Evolutionary conservation across 2,888 invertebrate genomes (phyloP).

Genomic region (Zygaena filipendulae): DNA sequence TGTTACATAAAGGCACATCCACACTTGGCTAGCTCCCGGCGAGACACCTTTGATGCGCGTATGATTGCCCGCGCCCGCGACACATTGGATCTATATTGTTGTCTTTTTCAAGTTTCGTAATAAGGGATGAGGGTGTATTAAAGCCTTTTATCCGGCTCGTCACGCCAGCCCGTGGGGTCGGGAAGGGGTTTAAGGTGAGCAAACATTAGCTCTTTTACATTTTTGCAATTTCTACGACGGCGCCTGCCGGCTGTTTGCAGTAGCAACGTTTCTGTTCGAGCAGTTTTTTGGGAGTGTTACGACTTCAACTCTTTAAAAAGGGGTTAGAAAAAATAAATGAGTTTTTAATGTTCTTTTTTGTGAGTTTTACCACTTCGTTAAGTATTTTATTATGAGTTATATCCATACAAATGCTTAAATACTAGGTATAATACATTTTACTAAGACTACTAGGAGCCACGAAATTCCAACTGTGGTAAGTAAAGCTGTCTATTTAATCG

Average conservation of each 20-base stretch:
- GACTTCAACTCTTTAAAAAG: constrained; percentile 52
- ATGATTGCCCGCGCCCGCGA: constrained; percentile 68
- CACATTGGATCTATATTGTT: constrained; percentile 69
- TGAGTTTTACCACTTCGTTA: constrained; percentile 28
- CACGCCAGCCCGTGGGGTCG: constrained; percentile 60
- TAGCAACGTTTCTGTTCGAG: constrained; percentile 35
- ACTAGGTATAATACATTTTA: constrained; percentile 13
- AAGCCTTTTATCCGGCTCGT: constrained; percentile 70
- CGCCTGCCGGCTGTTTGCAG: constrained; percentile 56
- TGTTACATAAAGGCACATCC: constrained; percentile 48
- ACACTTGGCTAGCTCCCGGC: constrained; percentile 56
- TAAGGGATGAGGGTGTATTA: constrained; percentile 70
- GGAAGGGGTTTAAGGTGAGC: constrained; percentile 67
- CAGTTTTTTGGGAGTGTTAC: constrained; percentile 38
- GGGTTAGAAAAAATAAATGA: constrained; percentile 46
- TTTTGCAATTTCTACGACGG: constrained; percentile 66
- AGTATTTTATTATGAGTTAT: too few species aligned
- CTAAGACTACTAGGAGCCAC: constrained; percentile 24
- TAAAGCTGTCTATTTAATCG: constrained; percentile 49
- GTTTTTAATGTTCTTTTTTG: constrained; percentile 41
- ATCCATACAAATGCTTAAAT: too few species aligned
- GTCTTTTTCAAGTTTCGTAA: constrained; percentile 70
- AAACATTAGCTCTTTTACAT: constrained; percentile 70
- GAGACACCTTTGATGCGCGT: constrained; percentile 65
- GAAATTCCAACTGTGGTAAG: constrained; percentile 31